phyloP scores from a whole-genome alignment of 2,888 invertebrate genomes.

The Brachyopa scutellaris region DNA sequence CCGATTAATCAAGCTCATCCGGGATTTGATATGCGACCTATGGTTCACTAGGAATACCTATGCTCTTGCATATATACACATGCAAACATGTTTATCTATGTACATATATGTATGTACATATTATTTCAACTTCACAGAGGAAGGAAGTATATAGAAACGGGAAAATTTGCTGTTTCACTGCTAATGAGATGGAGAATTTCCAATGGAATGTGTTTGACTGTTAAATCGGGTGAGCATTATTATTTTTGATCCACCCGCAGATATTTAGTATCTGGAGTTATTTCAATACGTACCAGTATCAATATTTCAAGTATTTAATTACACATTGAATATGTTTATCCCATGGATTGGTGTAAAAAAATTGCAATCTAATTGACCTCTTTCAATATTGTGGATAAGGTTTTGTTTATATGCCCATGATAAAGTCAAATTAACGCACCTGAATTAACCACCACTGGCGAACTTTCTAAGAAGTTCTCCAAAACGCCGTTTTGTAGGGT shows the following conservation, averaged over 20 bases:
- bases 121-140: not conserved
- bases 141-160: not conserved
- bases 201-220: conserved; percentile 58
- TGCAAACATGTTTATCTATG: not conserved
- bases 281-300: too few relatives aligned
- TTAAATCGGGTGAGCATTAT: too few relatives aligned
- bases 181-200: conserved; percentile 59
- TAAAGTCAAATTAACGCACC: too few relatives aligned
- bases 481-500: too few relatives aligned
- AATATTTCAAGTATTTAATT: conserved; percentile 44
- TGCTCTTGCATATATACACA: conserved; percentile 2
- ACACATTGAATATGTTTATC: conserved; percentile 22
- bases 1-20: conserved; percentile 72
- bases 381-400: not conserved
- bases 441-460: too few relatives aligned
- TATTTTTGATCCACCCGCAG: conserved; percentile 1
- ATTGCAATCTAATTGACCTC: conserved; percentile 41
- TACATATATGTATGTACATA: too few relatives aligned
- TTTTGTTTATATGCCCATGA: too few relatives aligned
- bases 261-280: not conserved
- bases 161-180: conserved; percentile 16
- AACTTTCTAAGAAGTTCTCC: too few relatives aligned
- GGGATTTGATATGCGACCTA: conserved; percentile 66
- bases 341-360: conserved; percentile 28
- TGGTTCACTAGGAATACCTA: conserved; percentile 45